Conservation (phyloP, 2,888 invertebrate genomes). For the Apotomis capreana region DNA sequence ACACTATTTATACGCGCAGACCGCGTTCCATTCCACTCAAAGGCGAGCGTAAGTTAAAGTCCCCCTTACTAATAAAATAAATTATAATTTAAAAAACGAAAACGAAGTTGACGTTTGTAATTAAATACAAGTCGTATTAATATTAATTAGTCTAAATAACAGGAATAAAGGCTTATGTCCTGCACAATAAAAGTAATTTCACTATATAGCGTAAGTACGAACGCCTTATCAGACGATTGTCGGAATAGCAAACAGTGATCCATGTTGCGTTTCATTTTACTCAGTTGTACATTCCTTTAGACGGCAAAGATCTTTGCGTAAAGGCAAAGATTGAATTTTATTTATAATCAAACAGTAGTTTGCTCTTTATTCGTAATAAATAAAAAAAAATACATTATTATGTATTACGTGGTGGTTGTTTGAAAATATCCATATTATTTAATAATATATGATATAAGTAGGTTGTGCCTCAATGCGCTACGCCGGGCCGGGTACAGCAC, state of each 20-base stretch:
- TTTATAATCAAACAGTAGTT: not conserved
- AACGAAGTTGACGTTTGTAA: no score
- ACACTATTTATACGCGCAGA: slow-evolving; percentile 30
- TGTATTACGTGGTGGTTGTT: not conserved
- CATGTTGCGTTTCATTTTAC: slow-evolving; percentile 16
- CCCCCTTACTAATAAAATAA: no score
- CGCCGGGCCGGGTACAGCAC: slow-evolving; percentile 1
- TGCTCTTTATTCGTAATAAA: no score
- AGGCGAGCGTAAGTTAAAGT: not conserved
- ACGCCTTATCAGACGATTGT: slow-evolving; percentile 5
- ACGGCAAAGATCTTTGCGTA: not conserved
- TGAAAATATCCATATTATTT: not conserved
- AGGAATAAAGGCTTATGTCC: no score
- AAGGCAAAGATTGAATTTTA: not conserved
- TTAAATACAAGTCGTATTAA: no score
- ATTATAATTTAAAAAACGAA: no score
- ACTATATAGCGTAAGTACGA: not conserved
- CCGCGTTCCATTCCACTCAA: slow-evolving; percentile 44
- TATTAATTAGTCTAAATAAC: no score
- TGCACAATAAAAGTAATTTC: no score
- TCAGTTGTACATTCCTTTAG: not conserved
- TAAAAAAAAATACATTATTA: not conserved
- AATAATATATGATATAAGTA: no score
- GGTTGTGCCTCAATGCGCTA: slow-evolving; percentile 24
- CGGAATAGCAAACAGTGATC: not conserved